Conservation (phyloP, 2,797 vertebrate genomes). For the Periparus ater region DNA sequence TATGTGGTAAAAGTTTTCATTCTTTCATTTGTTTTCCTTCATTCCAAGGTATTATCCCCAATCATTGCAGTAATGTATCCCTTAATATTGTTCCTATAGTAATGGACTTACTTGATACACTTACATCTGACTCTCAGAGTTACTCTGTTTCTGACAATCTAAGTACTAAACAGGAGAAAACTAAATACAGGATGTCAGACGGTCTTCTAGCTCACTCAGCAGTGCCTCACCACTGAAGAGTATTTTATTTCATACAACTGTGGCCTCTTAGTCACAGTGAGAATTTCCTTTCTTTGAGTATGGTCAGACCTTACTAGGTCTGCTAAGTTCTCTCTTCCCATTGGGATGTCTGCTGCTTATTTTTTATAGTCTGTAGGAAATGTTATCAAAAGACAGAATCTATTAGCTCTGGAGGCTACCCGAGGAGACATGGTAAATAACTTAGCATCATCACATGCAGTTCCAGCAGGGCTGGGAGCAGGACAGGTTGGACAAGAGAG, state of each 20-base stretch:
- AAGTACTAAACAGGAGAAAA: not conserved
- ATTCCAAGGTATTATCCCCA: not conserved
- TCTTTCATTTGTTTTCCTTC: not conserved
- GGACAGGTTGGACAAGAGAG: constrained; percentile 34
- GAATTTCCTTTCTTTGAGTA: not conserved
- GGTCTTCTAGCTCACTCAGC: not conserved
- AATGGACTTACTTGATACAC: not conserved
- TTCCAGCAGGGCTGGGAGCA: not conserved
- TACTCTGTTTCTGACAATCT: not conserved
- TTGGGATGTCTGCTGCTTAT: not conserved
- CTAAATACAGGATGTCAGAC: not conserved
- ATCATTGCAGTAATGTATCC: not conserved
- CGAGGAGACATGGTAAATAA: constrained; percentile 15
- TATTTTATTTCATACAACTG: not conserved
- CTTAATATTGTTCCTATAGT: not conserved
- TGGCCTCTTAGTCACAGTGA: not conserved
- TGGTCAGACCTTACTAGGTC: not conserved
- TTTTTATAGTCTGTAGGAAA: not conserved
- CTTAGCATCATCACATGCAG: not conserved
- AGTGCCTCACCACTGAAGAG: not conserved
- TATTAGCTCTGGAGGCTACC: not conserved
- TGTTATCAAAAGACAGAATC: constrained; percentile 18
- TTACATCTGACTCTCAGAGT: not conserved
- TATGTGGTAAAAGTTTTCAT: not conserved
- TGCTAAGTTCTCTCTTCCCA: not conserved